phyloP scores from a whole-genome alignment of 2,888 invertebrate species.

The Metalampra italica region DNA sequence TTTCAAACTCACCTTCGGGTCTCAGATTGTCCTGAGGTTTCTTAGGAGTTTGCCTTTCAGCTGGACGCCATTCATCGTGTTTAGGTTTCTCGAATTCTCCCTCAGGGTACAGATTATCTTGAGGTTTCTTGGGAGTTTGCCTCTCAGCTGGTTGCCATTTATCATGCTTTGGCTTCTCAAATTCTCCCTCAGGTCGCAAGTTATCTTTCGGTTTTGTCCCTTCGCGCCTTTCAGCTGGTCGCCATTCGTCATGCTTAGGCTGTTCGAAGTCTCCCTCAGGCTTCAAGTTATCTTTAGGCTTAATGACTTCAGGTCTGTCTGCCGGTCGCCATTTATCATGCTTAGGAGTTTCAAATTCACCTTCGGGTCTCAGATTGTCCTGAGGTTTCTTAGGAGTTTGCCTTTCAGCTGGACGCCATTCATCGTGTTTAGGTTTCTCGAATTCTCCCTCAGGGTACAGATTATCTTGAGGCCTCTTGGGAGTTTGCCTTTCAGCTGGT shows the following conservation, averaged over 20 bases:
- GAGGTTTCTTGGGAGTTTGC: constrained; percentile 34
- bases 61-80: constrained; percentile 52
- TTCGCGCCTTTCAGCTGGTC: constrained; percentile 48
- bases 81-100: constrained; percentile 76
- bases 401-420: constrained; percentile 66
- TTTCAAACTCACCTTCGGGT: constrained; percentile 69
- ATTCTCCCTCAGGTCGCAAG: constrained; percentile 65
- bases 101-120: constrained; percentile 80
- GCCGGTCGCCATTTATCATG: constrained; percentile 64
- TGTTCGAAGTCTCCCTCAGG: constrained; percentile 78
- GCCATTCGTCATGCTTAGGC: constrained; percentile 54
- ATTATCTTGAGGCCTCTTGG: constrained; percentile 68
- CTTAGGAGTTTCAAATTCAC: constrained; percentile 73
- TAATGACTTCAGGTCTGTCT: constrained; percentile 60
- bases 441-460: constrained; percentile 80
- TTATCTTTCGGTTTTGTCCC: constrained; percentile 46
- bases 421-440: constrained; percentile 49
- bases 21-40: constrained; percentile 63
- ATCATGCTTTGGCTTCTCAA: constrained; percentile 58
- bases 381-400: constrained; percentile 50
- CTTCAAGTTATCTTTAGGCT: constrained; percentile 74
- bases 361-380: constrained; percentile 75
- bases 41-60: constrained; percentile 45
- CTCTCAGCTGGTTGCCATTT: constrained; percentile 54
- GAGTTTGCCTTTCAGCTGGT: constrained; percentile 45